Percentiles rank a stretch among this genome's conserved stretches.
These are phyloP conservation scores for Venustaconcha ellipsiformis DNA, from an alignment of 1,140 invertebrate species.

Conservation along the genomic window DNA sequence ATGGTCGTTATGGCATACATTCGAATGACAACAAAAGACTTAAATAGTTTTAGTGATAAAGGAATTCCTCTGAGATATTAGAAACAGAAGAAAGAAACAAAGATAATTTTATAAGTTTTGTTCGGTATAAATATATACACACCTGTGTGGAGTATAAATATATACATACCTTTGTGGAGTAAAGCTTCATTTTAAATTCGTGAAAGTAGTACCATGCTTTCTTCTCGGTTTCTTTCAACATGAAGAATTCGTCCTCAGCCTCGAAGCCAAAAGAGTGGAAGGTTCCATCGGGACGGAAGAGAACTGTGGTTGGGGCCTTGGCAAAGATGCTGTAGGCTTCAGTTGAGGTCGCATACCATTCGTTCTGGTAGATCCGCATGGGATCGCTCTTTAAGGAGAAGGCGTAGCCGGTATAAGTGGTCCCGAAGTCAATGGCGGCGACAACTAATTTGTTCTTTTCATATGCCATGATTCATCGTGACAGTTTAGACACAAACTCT, in stretches of 20 bases:
- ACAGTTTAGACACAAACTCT: too few species aligned
- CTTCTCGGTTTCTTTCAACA: slow-evolving; percentile 16
- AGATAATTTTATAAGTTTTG: too few species aligned
- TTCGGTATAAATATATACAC: too few species aligned
- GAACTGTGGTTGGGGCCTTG: slow-evolving; percentile 28
- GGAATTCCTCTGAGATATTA: too few species aligned
- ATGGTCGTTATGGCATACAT: too few species aligned
- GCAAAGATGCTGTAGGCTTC: background rate
- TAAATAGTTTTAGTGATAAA: too few species aligned
- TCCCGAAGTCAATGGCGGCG: slow-evolving; percentile 32
- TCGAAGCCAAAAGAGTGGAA: slow-evolving; percentile 32
- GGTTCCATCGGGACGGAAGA: slow-evolving; percentile 17
- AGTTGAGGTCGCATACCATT: slow-evolving; percentile 14
- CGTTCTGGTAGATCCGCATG: slow-evolving; percentile 8
- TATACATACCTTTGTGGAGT: background rate
- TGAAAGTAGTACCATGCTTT: slow-evolving; percentile 25
- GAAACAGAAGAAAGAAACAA: too few species aligned
- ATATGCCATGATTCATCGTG: background rate
- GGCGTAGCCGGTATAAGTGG: slow-evolving; percentile 26
- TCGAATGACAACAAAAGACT: too few species aligned
- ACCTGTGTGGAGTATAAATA: too few species aligned
- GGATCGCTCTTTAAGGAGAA: slow-evolving; percentile 12
- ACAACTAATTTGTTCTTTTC: slow-evolving; percentile 4
- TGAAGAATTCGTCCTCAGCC: slow-evolving; percentile 27
- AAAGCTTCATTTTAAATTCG: slow-evolving; percentile 33